Percentiles rank a stretch among this genome's conserved stretches.
These are phyloP conservation scores for Prionace glauca DNA, from an alignment of 2,797 vertebrate species.

Conservation along the genomic window DNA sequence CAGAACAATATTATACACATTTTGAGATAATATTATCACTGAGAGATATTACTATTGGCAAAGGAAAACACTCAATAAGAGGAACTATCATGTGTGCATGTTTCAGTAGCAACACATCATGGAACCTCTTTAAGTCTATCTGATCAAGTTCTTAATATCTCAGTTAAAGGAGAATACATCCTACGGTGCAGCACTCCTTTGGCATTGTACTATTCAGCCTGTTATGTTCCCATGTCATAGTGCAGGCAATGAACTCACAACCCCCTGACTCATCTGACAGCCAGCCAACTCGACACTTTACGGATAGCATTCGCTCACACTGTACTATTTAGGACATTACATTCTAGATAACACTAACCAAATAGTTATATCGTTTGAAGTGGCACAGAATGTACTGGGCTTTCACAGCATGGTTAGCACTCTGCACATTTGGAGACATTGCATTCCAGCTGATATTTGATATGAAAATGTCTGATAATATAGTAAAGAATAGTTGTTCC, in stretches of 20 bases:
- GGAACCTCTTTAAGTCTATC: neutral
- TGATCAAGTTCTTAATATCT: neutral
- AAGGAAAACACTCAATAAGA: neutral
- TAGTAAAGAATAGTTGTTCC: neutral
- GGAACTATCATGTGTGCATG: neutral
- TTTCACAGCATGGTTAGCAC: neutral
- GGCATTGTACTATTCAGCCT: neutral
- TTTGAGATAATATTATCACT: neutral
- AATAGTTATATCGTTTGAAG: neutral
- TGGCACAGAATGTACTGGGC: neutral
- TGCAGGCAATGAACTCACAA: neutral
- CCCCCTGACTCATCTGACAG: neutral
- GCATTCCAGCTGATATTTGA: neutral
- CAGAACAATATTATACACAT: neutral
- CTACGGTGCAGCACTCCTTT: neutral
- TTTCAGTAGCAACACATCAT: neutral
- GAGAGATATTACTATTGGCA: neutral
- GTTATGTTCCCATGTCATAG: neutral
- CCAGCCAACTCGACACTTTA: neutral
- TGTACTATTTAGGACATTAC: neutral
- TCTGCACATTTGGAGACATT: neutral
- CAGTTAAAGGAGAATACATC: neutral
- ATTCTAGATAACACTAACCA: neutral
- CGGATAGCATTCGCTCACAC: neutral
- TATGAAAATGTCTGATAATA: neutral